These are phyloP conservation scores for Bubo blakistoni DNA, from an alignment of 2,113 vertebrate species.

Conservation along the genomic window DNA sequence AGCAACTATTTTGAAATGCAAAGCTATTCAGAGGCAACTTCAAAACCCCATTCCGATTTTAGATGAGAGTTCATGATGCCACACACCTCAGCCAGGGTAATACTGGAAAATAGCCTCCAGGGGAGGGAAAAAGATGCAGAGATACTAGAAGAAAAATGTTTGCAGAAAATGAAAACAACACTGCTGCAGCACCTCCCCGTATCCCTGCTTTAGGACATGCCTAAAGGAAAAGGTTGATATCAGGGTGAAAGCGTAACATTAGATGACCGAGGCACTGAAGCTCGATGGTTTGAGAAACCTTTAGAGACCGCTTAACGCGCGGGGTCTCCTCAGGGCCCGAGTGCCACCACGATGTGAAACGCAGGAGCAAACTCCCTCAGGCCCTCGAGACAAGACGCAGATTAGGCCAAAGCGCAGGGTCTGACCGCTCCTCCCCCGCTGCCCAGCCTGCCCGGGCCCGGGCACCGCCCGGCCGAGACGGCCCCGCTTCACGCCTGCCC, in stretches of 20 bases:
- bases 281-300: too few relatives aligned
- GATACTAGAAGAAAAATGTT: accelerated
- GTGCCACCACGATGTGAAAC: accelerated
- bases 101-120: not conserved
- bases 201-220: too few relatives aligned
- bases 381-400: accelerated
- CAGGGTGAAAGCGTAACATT: accelerated
- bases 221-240: not conserved
- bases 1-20: not conserved
- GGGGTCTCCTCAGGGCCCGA: accelerated
- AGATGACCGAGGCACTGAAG: accelerated
- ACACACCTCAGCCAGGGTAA: not conserved
- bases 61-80: accelerated
- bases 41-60: not conserved
- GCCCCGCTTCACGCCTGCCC: accelerated
- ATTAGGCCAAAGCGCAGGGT: accelerated
- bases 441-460: too few relatives aligned
- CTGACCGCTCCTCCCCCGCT: too few relatives aligned
- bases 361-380: not conserved
- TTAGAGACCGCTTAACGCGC: accelerated
- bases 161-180: not conserved
- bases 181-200: not conserved
- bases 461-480: accelerated
- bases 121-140: too few relatives aligned
- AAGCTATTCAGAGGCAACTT: not conserved